Base-by-base conservation (phyloP, 2,888 invertebrate species). In the Drosophila lutescens region DNA sequence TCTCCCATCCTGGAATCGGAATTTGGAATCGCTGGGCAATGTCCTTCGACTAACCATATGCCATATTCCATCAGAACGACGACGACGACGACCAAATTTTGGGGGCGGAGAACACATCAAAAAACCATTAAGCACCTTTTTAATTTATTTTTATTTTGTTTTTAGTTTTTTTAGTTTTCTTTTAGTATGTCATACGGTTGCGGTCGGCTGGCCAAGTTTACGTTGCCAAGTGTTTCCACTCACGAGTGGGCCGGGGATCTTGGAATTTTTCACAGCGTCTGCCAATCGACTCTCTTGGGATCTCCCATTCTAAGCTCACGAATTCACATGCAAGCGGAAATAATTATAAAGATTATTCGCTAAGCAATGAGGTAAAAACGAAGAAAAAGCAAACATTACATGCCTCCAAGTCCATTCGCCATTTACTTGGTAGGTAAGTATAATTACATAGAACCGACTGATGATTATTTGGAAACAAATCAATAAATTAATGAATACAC, bases 301-400 rank as follows among this genome's bases (percentile, higher is more conserved):
- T 43, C 43, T 40, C 40, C 40, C 46, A 66, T 58, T 72, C 57
- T 70, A 55, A 65, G 75, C 51, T 46, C 47, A 38, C 65, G 51
- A 70, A 38, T 65, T 80, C 70, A 43, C 75, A 75, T 77, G 75
- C 65, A 71, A 82, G 67, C 80, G 82, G 83, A 82, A 83, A 82
- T 78, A 78, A 85, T 85, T 82, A 85, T 47, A 55, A 17, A 55
- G 73, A 74, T 67, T 63, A 54, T 50, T 43, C 68, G 49, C 47
- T 36, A 51, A 67, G 66, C 60, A 53, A 59, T 54, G 44, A n/a
- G 46, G 15, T 50, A 53, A 55, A 44, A 17, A 15, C 17, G 17
- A 32, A 13, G n/a, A 12, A 43, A 15, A 36, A 8, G 8, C 20
- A 32, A 51, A 53, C 62, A 44, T 47, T 34, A 47, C 54, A 65